phyloP scores from a whole-genome alignment of 2,797 vertebrate genomes.

The Microchirus variegatus region DNA sequence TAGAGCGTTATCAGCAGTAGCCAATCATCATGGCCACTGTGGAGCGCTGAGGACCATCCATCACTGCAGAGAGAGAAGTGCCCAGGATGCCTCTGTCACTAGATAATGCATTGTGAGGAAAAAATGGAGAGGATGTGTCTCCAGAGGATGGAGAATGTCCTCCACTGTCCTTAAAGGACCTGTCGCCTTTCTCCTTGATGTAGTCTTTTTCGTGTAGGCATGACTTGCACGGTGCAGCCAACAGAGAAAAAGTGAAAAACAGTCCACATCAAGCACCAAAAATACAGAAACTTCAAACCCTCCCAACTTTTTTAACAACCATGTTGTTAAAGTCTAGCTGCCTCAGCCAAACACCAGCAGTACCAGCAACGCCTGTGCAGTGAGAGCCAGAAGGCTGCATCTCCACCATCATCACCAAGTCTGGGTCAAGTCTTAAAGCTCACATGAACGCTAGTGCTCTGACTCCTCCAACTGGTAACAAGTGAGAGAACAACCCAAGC shows the following conservation, averaged over 20 bases:
- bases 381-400: conserved; percentile 37
- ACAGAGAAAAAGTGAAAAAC: conserved; percentile 21
- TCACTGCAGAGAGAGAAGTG: conserved; percentile 51
- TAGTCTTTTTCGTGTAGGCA: conserved; percentile 32
- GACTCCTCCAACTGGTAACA: conserved; percentile 34
- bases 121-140: conserved; percentile 32
- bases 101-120: conserved; percentile 61
- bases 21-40: conserved; percentile 55
- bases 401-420: conserved; percentile 37
- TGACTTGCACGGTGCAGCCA: conserved; percentile 20
- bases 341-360: conserved; percentile 27
- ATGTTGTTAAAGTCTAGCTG: conserved; percentile 20
- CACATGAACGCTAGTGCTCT: conserved; percentile 41
- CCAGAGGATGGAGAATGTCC: conserved; percentile 50
- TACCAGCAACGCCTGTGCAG: conserved; percentile 11
- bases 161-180: conserved; percentile 56
- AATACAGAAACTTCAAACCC: conserved; percentile 34
- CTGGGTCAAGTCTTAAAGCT: conserved; percentile 27
- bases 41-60: conserved; percentile 61
- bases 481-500: conserved; percentile 31
- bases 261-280: conserved; percentile 17
- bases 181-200: conserved; percentile 25
- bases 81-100: conserved; percentile 53
- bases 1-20: conserved; percentile 64
- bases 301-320: conserved; percentile 36